These are phyloP conservation scores for Dendrocincla fuliginosa DNA, from an alignment of 2,797 vertebrate genomes.

Conservation along the genomic window DNA sequence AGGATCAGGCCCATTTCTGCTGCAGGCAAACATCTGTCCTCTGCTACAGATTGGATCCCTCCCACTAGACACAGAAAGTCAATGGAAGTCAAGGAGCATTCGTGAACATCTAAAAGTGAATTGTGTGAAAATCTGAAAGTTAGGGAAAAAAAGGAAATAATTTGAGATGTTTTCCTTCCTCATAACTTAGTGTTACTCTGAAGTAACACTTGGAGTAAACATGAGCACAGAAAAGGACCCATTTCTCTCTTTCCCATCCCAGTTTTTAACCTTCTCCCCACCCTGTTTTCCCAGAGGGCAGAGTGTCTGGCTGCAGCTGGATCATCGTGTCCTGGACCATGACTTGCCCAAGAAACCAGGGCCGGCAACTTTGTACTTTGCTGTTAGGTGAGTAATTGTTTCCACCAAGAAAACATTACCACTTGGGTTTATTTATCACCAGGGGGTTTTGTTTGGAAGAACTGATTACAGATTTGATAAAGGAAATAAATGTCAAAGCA, in stretches of 20 bases:
- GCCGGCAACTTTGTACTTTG: conserved; percentile 86
- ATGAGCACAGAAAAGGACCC: rapidly evolving
- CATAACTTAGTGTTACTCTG: neutral
- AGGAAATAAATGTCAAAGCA: conserved; percentile 11
- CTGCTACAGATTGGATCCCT: neutral
- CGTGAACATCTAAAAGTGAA: neutral
- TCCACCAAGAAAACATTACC: neutral
- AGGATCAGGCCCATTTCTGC: neutral
- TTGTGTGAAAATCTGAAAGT: neutral
- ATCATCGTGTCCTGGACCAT: conserved; percentile 95
- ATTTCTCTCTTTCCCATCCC: neutral
- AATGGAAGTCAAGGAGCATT: neutral
- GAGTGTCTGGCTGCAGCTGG: conserved; percentile 94
- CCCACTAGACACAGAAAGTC: rapidly evolving
- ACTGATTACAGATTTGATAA: neutral
- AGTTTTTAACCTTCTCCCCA: neutral
- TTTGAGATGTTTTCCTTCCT: neutral
- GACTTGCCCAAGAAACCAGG: conserved; percentile 90
- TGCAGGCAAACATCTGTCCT: neutral
- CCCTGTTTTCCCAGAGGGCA: conserved; percentile 83
- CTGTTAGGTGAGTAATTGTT: conserved; percentile 86
- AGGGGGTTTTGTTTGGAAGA: neutral
- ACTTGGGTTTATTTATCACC: neutral
- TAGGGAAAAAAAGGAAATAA: neutral
- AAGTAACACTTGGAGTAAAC: neutral